Percentiles rank a stretch among this genome's conserved stretches.
Conservation (phyloP, 2,888 invertebrate species). For the Parnassius smintheus region DNA sequence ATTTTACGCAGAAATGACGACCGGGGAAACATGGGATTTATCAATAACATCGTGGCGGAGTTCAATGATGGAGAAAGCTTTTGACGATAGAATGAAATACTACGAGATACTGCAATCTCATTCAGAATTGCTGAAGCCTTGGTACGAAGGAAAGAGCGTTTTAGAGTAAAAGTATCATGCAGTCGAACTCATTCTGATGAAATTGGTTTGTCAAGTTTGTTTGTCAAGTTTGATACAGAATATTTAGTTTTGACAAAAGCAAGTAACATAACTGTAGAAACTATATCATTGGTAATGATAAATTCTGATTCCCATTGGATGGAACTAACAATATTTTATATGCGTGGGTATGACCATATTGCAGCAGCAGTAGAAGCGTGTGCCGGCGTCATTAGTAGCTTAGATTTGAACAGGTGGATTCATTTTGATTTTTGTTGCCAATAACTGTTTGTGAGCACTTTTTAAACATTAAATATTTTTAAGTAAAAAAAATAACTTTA, state of each 20-base stretch:
- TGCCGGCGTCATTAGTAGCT: slow-evolving; percentile 63
- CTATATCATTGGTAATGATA: slow-evolving; percentile 11
- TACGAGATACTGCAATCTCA: slow-evolving; percentile 55
- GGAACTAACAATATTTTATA: slow-evolving; percentile 52
- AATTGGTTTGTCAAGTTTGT: too few species aligned
- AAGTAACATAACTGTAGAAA: slow-evolving; percentile 18
- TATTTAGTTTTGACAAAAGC: slow-evolving; percentile 40
- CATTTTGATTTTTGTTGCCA: too few species aligned
- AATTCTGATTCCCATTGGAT: slow-evolving; percentile 2
- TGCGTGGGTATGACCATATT: slow-evolving; percentile 55
- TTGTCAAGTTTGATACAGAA: slow-evolving; percentile 55
- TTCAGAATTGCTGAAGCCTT: slow-evolving; percentile 56
- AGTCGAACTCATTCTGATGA: slow-evolving; percentile 48
- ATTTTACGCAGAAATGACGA: slow-evolving; percentile 54
- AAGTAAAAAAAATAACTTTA: too few species aligned
- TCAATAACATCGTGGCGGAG: slow-evolving; percentile 61
- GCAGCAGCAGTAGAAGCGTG: slow-evolving; percentile 52
- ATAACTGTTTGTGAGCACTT: neutral
- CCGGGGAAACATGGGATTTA: slow-evolving; percentile 54
- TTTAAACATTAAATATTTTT: neutral
- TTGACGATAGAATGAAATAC: slow-evolving; percentile 62
- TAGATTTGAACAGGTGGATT: slow-evolving; percentile 68
- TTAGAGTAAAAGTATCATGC: slow-evolving; percentile 53
- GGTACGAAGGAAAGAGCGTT: slow-evolving; percentile 58
- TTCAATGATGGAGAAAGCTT: slow-evolving; percentile 59